phyloP scores from a whole-genome alignment of 2,113 vertebrate species.

The Furnarius figulus region DNA sequence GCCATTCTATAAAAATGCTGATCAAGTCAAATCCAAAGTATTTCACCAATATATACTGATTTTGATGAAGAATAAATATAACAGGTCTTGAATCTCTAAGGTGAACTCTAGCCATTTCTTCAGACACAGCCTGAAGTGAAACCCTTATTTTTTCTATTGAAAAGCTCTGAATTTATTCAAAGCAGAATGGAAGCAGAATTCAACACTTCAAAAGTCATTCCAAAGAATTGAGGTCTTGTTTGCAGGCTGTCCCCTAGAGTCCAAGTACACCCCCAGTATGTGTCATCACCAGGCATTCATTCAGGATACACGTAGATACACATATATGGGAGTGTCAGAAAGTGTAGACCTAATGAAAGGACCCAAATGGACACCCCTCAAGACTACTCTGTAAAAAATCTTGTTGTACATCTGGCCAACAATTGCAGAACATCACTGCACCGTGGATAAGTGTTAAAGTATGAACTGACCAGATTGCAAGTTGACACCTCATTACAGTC shows the following conservation, averaged over 20 bases:
- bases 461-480: not conserved
- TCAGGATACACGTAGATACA: accelerated
- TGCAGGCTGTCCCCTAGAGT: not conserved
- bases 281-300: not conserved
- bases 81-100: not conserved
- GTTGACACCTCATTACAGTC: not conserved
- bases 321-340: not conserved
- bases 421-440: not conserved
- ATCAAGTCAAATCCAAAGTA: not conserved
- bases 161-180: not conserved
- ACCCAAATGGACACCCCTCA: not conserved
- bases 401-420: not conserved
- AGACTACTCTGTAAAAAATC: not conserved
- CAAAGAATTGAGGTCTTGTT: not conserved
- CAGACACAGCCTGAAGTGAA: not conserved
- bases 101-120: not conserved
- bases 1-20: not conserved
- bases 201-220: not conserved
- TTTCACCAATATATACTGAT: not conserved
- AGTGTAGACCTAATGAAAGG: not conserved
- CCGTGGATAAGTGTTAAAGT: not conserved
- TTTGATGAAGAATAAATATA: not conserved
- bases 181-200: not conserved
- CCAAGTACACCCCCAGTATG: not conserved
- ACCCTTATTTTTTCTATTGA: not conserved